These are phyloP conservation scores for Achatina immaculata DNA, from an alignment of 1,140 invertebrate genomes.

Conservation along the genomic window DNA sequence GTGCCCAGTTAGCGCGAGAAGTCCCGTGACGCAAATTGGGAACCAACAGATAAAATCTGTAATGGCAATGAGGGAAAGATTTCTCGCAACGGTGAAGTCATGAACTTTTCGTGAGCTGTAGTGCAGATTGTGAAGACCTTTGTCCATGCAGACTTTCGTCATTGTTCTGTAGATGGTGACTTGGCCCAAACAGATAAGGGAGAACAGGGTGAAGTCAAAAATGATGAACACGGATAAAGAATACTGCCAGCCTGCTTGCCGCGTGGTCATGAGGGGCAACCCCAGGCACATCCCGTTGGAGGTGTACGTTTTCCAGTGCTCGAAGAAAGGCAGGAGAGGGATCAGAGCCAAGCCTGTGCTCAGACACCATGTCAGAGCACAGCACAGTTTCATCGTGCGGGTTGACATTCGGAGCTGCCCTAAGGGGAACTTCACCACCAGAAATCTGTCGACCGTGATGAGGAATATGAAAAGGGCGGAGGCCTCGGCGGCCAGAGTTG, in stretches of 20 bases:
- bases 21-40: slow-evolving; percentile 38
- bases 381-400: not conserved
- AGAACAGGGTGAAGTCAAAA: not conserved
- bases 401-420: slow-evolving; percentile 18
- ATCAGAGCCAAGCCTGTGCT: slow-evolving; percentile 7
- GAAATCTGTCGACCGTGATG: slow-evolving; percentile 50
- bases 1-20: slow-evolving; percentile 16
- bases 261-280: slow-evolving; percentile 2
- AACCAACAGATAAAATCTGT: slow-evolving; percentile 47
- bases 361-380: slow-evolving; percentile 15
- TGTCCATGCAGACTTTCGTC: not conserved
- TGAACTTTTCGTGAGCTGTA: not conserved
- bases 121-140: not conserved
- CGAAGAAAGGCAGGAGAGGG: slow-evolving; percentile 32
- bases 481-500: slow-evolving; percentile 54
- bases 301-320: slow-evolving; percentile 30
- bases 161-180: slow-evolving; percentile 44
- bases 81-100: slow-evolving; percentile 39
- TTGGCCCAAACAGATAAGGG: slow-evolving; percentile 45
- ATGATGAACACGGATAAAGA: not conserved
- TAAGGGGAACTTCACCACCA: slow-evolving; percentile 45
- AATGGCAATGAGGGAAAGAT: slow-evolving; percentile 34
- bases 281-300: slow-evolving; percentile 33
- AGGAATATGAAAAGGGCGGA: slow-evolving; percentile 56
- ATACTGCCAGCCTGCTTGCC: not conserved